Evolutionary conservation across 2,888 invertebrate species (phyloP), one percentile per base, ranked within the genome.

Genomic region (Nipponacmea schrenckii): DNA sequence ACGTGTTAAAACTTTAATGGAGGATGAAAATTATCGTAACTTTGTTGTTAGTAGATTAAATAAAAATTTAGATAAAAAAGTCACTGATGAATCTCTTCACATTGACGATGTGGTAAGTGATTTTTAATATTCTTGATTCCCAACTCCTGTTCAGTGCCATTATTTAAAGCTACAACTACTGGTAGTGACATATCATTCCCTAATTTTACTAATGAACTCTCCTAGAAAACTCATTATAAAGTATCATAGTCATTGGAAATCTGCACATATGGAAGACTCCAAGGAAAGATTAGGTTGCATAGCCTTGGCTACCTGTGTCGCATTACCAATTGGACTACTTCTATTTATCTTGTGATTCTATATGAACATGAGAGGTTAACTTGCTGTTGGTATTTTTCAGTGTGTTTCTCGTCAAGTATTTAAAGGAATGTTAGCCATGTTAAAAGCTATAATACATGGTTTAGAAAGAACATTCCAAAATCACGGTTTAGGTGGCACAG

Each of bases 1-100:
- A 86, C 92, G 97, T 31, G 91, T 98, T 67, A 95, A 95, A 87
- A 97, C 97, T 86, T 90, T 99, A 44, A 97, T 99, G 96, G 98
- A 99, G 88, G 98, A 99, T 89, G 99, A 99, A 90, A 97, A 96
- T 65, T 97, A 98, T 89, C 92, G 99, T 48, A 97, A 96, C 87
- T 93, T 99, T 90, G 95, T 98, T 56, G 93, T 99, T 66, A 95
- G 95, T 79, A 96, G 97, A 87, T 91, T 99, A 4, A 99, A 99
- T 89, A 94, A 94, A 83, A 97, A 97, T 68, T 92, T 97, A 71
- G 97, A 96, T 84, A 93, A 93, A 80, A 98, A 96, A 90, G 94
- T 97, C 17, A 81, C 80, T 73, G 94, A 96, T 0, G 98, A 90
- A 71, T 89, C 98, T 90, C 96, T 78, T 20, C 86, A 96, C 89